Conservation (phyloP, 2,113 vertebrate genomes). For the Catharus fuscescens region DNA sequence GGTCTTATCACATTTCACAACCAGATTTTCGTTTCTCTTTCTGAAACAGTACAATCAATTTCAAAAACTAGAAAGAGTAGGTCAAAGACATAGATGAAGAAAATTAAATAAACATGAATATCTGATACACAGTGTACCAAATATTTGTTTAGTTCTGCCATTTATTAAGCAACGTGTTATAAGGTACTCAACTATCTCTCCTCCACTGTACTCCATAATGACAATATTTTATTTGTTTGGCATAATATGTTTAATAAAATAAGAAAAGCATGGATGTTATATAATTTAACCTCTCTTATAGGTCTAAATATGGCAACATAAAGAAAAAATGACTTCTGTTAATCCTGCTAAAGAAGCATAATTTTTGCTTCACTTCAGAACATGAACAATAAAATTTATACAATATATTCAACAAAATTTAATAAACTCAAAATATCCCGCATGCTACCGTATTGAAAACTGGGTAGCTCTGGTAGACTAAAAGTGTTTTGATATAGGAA, state of each 20-base stretch:
- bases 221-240: not conserved
- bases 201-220: not conserved
- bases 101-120: not conserved
- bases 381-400: not conserved
- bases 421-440: not conserved
- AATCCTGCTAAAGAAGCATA: not conserved
- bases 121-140: not conserved
- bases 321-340: not conserved
- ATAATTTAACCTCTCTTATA: not conserved
- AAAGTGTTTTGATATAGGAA: not conserved
- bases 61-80: not conserved
- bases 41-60: not conserved
- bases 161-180: not conserved
- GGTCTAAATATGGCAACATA: not conserved
- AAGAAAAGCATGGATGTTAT: not conserved
- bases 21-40: not conserved
- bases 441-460: not conserved
- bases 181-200: not conserved
- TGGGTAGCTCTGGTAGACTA: not conserved
- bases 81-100: not conserved
- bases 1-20: not conserved
- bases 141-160: not conserved
- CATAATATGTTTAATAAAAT: not conserved
- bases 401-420: not conserved
- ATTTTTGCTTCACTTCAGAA: constrained; percentile 1